Percentiles rank a stretch among this genome's conserved stretches.
Evolutionary conservation across 2,113 vertebrate species (phyloP).

Genomic region (Hystrix cristata): DNA sequence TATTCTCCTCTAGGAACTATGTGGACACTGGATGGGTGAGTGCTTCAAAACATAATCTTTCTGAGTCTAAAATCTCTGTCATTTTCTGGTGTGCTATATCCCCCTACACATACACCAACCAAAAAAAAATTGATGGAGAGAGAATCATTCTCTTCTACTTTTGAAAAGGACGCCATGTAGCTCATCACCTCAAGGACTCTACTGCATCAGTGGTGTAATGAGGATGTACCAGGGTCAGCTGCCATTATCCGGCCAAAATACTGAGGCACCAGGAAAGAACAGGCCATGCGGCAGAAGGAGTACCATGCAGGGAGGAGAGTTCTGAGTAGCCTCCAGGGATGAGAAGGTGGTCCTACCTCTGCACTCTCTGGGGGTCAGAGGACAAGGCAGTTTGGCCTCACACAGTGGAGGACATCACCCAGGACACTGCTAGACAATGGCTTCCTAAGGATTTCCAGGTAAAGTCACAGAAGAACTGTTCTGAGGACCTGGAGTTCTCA

Average conservation of each 20-base stretch:
- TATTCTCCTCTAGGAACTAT: not conserved
- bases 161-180: not conserved
- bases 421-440: not conserved
- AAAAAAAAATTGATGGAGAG: not conserved
- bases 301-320: not conserved
- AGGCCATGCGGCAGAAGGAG: fast-evolving
- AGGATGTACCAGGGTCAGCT: fast-evolving
- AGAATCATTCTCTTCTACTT: not conserved
- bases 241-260: not conserved
- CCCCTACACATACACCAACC: fast-evolving
- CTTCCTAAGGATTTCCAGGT: not conserved
- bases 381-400: not conserved
- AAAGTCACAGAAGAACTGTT: not conserved
- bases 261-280: not conserved
- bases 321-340: not conserved
- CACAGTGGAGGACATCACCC: not conserved
- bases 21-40: not conserved
- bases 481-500: too few species aligned
- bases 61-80: not conserved
- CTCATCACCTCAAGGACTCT: not conserved
- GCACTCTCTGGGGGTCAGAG: not conserved
- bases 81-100: not conserved
- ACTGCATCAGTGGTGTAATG: too few species aligned
- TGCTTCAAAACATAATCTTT: not conserved
- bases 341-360: not conserved